A percentile compares a stretch with the other conserved stretches of the same genome.
phyloP scores from a whole-genome alignment of 2,888 invertebrate genomes.

The Tuta absoluta region DNA sequence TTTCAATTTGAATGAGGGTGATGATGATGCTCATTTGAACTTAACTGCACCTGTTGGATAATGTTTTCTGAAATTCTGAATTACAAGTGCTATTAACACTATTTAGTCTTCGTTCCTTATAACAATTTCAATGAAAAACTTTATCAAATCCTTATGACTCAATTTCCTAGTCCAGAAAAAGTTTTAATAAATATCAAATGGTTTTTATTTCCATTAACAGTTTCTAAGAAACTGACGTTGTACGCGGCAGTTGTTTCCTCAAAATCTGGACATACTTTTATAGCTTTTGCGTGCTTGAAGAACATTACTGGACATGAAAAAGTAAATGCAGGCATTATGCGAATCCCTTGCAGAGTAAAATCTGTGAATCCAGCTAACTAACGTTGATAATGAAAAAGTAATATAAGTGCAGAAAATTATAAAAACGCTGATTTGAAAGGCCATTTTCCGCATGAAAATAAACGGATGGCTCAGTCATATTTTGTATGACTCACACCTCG shows the following conservation, averaged over 20 bases:
- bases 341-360: neutral
- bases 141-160: neutral
- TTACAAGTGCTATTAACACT: too few species aligned
- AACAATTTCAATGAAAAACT: neutral
- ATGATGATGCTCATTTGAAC: too few species aligned
- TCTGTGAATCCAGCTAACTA: neutral
- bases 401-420: neutral
- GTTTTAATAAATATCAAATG: neutral
- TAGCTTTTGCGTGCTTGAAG: neutral
- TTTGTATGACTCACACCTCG: neutral
- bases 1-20: too few species aligned
- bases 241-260: too few species aligned
- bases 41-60: too few species aligned
- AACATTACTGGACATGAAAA: conserved; percentile 12
- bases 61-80: too few species aligned
- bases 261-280: too few species aligned
- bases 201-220: neutral
- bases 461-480: neutral
- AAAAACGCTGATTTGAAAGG: neutral
- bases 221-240: neutral
- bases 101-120: too few species aligned
- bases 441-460: neutral
- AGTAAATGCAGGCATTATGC: conserved; percentile 12
- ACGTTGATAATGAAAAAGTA: neutral
- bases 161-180: neutral